Base-by-base conservation (phyloP, 2,113 vertebrate genomes). In the Rousettus leschenaultii region DNA sequence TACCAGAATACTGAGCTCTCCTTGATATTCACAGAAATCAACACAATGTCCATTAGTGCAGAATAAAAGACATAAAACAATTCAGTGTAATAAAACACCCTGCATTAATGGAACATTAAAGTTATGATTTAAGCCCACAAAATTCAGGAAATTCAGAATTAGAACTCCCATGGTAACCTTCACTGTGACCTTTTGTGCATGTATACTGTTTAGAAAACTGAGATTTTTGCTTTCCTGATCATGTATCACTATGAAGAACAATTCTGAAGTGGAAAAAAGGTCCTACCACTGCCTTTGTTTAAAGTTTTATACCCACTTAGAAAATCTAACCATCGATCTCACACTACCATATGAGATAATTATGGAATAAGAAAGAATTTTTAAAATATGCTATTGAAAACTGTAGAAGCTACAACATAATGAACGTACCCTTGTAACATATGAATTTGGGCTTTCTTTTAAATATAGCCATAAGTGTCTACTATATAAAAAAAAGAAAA, bases 121-220 rank as follows among this genome's bases (percentile, higher is more conserved):
- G 9, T 95, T 97, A 78, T 93, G 59, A 97, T 95, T 97, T 96
- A 97, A 96, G 84, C 33, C 71, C 80, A 92, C 93, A 97, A 95
- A 98, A 89, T 53, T 97, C 80, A 95, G 86, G 78, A 97, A 98
- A 83, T 38, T 97, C 95, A 95, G 94, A 96, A 95, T 97, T 96
- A 96, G 78, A 96, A 86, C 94, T 90, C 91, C 74, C 95, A 86
- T 78, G 45, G 16, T 78, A 84, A 89, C 43, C 74, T 96, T 92
- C 93, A 13, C 87, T 68, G 66, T 97, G 95, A 96, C 96, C 85
- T 95, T 83, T 89, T 88, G 53, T 89, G 30, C n/a, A 80, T 77
- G 10, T 89, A 91, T 8, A 51, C 10, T 78, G 30, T 91, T 96
- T 79, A 86, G 75, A 96, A 97, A 96, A 97, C 75, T 48, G 90